Evolutionary conservation across 2,888 invertebrate genomes (phyloP).

Genomic region (Ophion ellenae): DNA sequence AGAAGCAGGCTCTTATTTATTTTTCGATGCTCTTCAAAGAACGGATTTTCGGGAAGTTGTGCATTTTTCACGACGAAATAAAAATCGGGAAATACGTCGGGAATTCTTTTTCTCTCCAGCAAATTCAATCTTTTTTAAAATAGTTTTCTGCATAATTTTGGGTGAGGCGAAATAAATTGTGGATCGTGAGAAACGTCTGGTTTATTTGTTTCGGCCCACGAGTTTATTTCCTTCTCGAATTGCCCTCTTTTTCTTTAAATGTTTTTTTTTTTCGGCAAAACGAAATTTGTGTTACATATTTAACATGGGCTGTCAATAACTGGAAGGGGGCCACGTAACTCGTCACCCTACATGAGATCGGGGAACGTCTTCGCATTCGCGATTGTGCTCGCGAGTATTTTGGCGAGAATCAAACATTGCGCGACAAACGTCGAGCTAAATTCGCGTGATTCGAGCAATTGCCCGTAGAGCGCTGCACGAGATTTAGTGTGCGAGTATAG

Average conservation of each 20-base stretch:
- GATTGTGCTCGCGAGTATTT: conserved; percentile 42
- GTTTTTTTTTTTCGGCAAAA: not conserved
- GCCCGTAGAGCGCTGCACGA: conserved; percentile 17
- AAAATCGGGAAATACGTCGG: not conserved
- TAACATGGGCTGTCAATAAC: conserved; percentile 20
- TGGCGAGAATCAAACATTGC: conserved; percentile 37
- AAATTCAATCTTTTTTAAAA: not conserved
- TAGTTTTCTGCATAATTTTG: not conserved
- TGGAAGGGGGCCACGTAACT: not conserved
- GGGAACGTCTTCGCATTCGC: conserved; percentile 21
- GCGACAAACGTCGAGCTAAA: conserved; percentile 35
- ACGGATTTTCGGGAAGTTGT: not conserved
- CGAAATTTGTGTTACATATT: not conserved
- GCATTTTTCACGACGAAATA: not conserved
- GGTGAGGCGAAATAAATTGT: not conserved
- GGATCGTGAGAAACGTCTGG: not conserved
- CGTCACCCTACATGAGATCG: conserved; percentile 21
- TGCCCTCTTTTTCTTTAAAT: not conserved
- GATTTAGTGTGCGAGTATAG: conserved; percentile 14
- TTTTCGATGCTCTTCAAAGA: not conserved
- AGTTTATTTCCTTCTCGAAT: not conserved
- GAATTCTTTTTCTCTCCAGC: not conserved
- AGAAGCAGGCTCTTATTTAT: not conserved
- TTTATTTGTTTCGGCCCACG: not conserved
- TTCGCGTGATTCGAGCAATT: conserved; percentile 23